A percentile compares a stretch with the other conserved stretches of the same genome.
Evolutionary conservation across 2,797 vertebrate genomes (phyloP).

Genomic region (Limnodromus scolopaceus): DNA sequence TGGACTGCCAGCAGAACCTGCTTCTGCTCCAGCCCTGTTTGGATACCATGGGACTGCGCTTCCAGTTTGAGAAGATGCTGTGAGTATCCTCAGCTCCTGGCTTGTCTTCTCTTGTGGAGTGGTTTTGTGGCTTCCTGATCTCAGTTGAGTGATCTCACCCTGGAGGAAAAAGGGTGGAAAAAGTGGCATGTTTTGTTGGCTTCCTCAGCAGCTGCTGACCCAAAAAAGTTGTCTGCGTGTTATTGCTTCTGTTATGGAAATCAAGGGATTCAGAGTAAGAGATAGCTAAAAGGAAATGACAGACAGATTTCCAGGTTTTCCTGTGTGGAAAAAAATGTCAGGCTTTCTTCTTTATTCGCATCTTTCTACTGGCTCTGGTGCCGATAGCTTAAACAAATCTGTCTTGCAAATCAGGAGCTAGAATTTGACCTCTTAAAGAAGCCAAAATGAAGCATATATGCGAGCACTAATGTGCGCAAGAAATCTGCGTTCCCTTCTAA

Average conservation of each 20-base stretch:
- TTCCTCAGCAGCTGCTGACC: not conserved
- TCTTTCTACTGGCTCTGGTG: not conserved
- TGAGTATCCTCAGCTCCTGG: not conserved
- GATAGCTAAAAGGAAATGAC: not conserved
- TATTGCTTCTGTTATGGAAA: not conserved
- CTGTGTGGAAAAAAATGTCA: not conserved
- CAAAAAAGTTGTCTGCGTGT: not conserved
- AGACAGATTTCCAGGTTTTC: not conserved
- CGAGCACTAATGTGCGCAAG: not conserved
- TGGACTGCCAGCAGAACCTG: not conserved
- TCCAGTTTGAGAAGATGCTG: not conserved
- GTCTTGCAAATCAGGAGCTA: not conserved
- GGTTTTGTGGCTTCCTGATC: not conserved
- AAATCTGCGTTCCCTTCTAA: not conserved
- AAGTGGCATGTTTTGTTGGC: not conserved
- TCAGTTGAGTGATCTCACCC: not conserved
- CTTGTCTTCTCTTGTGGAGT: not conserved
- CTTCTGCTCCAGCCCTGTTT: not conserved
- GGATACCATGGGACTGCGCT: fast-evolving
- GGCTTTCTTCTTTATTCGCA: not conserved
- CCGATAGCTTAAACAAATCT: not conserved
- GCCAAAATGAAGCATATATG: not conserved
- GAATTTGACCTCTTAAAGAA: not conserved
- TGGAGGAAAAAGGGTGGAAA: not conserved
- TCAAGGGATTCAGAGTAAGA: not conserved